These are phyloP conservation scores for Anoncus sp. DNA, from an alignment of 2,888 invertebrate species.

Conservation along the genomic window DNA sequence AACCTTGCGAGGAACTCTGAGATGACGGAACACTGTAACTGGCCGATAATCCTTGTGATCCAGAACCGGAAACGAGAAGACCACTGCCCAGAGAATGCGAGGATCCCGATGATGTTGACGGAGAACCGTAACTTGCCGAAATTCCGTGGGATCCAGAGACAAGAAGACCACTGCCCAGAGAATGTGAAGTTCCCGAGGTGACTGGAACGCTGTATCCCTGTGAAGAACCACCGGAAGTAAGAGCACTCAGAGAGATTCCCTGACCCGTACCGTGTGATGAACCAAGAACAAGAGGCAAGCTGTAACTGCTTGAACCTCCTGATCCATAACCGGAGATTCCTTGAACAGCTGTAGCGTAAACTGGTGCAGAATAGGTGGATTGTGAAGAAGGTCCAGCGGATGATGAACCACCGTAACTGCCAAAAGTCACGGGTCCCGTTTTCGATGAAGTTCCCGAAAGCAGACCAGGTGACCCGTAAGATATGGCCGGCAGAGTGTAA, in stretches of 20 bases:
- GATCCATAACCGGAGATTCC: slow-evolving; percentile 73
- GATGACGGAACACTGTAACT: slow-evolving; percentile 59
- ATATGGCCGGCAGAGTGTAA: slow-evolving; percentile 66
- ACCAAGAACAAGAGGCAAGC: slow-evolving; percentile 70
- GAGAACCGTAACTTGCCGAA: slow-evolving; percentile 44
- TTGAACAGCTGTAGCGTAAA: slow-evolving; percentile 72
- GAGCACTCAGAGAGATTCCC: slow-evolving; percentile 64
- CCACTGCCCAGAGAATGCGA: slow-evolving; percentile 65
- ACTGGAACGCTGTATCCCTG: slow-evolving; percentile 64
- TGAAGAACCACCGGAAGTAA: slow-evolving; percentile 62
- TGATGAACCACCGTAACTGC: slow-evolving; percentile 65
- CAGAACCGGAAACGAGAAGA: slow-evolving; percentile 67
- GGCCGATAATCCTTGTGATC: no score
- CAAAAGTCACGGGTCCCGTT: slow-evolving; percentile 80
- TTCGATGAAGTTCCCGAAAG: slow-evolving; percentile 70
- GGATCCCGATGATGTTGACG: slow-evolving; percentile 41
- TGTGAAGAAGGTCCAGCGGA: slow-evolving; percentile 27
- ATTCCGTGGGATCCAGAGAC: slow-evolving; percentile 63
- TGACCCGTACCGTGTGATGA: slow-evolving; percentile 69
- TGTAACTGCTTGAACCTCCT: slow-evolving; percentile 67
- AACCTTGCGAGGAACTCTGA: slow-evolving; percentile 62
- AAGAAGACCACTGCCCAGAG: slow-evolving; percentile 71
- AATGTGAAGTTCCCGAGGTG: slow-evolving; percentile 67
- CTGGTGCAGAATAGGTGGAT: slow-evolving; percentile 62
- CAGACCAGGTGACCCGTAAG: slow-evolving; percentile 61